phyloP scores from a whole-genome alignment of 1,140 invertebrate species.

The Ceratina japonica region DNA sequence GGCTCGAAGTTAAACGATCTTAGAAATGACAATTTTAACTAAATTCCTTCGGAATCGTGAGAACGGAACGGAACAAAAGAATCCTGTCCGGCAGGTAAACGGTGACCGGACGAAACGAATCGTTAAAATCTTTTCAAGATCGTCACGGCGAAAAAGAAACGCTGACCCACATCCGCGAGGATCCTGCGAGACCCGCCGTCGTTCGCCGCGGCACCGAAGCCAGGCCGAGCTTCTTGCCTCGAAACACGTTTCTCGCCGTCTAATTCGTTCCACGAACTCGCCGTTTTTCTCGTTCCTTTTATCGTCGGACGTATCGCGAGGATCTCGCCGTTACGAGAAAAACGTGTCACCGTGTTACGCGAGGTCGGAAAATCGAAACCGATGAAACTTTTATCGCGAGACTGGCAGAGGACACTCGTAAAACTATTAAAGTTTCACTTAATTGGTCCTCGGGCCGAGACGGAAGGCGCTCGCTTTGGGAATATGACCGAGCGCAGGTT shows the following conservation, averaged over 20 bases:
- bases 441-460: no score
- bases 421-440: conserved; percentile 5
- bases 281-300: no score
- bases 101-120: neutral
- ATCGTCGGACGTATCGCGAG: neutral
- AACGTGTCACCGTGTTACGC: neutral
- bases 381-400: conserved; percentile 11
- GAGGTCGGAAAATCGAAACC: neutral
- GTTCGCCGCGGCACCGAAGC: no score
- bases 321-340: neutral
- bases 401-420: neutral
- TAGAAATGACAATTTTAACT: no score
- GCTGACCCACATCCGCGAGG: neutral
- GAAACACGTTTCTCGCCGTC: neutral
- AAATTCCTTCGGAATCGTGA: no score
- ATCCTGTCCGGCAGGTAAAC: neutral
- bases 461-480: neutral
- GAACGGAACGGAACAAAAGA: no score
- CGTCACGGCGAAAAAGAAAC: conserved; percentile 9
- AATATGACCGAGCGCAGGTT: neutral
- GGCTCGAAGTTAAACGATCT: no score
- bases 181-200: neutral
- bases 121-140: conserved; percentile 20
- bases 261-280: no score
- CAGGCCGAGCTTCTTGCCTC: no score